Evolutionary conservation across 2,797 vertebrate species (phyloP).

Genomic region (Ceryle rudis): DNA sequence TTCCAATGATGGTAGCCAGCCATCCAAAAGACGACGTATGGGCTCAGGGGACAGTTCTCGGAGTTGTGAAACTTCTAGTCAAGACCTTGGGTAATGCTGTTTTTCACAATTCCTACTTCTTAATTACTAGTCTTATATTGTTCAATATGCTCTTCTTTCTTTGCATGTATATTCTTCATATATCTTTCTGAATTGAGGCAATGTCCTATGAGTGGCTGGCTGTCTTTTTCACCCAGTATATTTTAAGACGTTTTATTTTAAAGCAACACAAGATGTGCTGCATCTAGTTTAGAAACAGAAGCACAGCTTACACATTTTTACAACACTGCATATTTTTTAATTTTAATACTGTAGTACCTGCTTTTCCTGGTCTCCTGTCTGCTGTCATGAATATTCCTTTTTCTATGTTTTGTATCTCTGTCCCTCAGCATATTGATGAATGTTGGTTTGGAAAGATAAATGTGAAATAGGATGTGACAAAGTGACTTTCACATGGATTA

Average conservation of each 20-base stretch:
- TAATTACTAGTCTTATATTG: background rate
- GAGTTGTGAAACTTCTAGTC: conserved; percentile 93
- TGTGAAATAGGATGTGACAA: background rate
- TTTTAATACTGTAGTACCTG: background rate
- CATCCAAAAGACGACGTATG: conserved; percentile 92
- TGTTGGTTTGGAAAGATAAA: background rate
- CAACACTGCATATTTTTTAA: background rate
- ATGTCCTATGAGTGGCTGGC: background rate
- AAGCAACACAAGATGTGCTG: background rate
- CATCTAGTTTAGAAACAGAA: background rate
- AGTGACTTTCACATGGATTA: background rate
- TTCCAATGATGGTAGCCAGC: conserved; percentile 94
- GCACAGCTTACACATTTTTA: background rate
- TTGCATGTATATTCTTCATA: background rate
- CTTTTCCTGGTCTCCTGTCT: background rate
- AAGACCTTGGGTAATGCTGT: conserved; percentile 87
- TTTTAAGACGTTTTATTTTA: background rate
- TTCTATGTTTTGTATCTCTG: background rate
- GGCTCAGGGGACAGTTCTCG: conserved; percentile 96
- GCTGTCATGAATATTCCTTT: background rate
- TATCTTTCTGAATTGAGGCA: background rate
- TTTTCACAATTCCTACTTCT: background rate
- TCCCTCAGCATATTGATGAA: background rate
- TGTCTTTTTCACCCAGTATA: background rate
- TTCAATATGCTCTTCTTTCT: background rate